Conservation (phyloP, 2,888 invertebrate species). For the Fabriciana adippe region DNA sequence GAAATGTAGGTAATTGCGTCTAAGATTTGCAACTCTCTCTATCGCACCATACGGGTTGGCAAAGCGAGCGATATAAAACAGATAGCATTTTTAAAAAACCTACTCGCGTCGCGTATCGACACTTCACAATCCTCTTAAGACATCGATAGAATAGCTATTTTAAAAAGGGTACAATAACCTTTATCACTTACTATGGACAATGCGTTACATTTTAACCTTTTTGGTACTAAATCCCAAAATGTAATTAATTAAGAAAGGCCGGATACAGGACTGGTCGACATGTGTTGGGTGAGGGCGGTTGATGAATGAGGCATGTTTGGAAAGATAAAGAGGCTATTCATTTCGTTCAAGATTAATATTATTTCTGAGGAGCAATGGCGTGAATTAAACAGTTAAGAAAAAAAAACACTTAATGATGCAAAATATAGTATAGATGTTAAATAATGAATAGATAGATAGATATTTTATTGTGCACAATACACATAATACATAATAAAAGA, state of each 20-base stretch:
- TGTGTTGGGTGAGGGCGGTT: conserved; percentile 44
- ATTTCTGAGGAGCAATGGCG: conserved; percentile 9
- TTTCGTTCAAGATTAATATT: conserved; percentile 34
- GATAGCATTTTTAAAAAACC: too few species aligned
- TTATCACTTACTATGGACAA: conserved; percentile 31
- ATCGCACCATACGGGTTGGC: too few species aligned
- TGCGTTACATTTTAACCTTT: conserved; percentile 39
- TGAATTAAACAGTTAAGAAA: neutral
- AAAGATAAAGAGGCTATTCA: conserved; percentile 38
- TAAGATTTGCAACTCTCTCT: too few species aligned
- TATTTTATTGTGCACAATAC: too few species aligned
- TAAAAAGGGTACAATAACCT: conserved; percentile 19
- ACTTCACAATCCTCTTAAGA: too few species aligned
- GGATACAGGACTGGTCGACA: conserved; percentile 46
- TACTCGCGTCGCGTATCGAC: too few species aligned
- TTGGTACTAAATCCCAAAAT: conserved; percentile 41
- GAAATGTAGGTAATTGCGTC: too few species aligned
- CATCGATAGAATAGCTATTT: neutral
- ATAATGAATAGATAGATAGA: too few species aligned
- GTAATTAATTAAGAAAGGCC: conserved; percentile 56
- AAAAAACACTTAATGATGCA: too few species aligned
- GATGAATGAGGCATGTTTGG: conserved; percentile 38
- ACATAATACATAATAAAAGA: too few species aligned
- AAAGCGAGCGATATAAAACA: too few species aligned
- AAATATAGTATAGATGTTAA: too few species aligned